Base-by-base conservation (phyloP, 1,140 invertebrate genomes). In the Lasaia peninsularis region DNA sequence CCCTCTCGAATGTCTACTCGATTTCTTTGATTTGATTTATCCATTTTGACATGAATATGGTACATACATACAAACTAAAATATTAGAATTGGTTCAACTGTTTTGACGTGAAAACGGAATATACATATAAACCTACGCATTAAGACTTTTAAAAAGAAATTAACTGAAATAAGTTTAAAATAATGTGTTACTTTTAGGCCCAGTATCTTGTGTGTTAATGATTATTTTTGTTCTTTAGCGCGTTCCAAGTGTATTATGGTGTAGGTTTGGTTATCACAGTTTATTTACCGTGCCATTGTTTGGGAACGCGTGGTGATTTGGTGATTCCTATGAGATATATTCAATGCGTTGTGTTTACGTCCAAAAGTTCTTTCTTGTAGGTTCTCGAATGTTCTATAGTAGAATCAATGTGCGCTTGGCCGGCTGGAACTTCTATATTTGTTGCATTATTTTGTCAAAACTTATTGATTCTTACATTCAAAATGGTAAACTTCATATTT, bases 361-460 rank as follows among this genome's bases (percentile, higher is more conserved):
- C 72, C 66, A 59, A 75, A 72, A 66, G 71, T 63, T 44, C 18
- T 78, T 79, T 79, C 69, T 69, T 67, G 82, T 88, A 86, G 83
- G 71, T 74, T 82, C 73, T 82, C 74, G 67, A 80, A 80, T 84
- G 80, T 86, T 84, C 80, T 85, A 73, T 74, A 69, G 85, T 88
- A 83, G 82, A 73, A 78, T 88, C 82, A 77, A 83, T 88, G 85
- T 88, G 78, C 73, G 85, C 82, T 86, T 88, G 65, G 62, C 69
- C 62, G 63, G 55, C 62, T 71, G 73, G 21, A 58, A 20, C 35
- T 63, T 63, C 59, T 60, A 58, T 65, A 69, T 59, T 65, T 72
- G 75, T 51, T 62, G 62, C 50, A 50, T 44, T 18, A 52, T 56
- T 24, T 32, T 34, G 11, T n/a, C n/a, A 34, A 28, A 2, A 28